Evolutionary conservation across 2,113 vertebrate genomes (phyloP), one percentile per base, ranked within the genome.

Genomic region (Thunnus maccoyii): DNA sequence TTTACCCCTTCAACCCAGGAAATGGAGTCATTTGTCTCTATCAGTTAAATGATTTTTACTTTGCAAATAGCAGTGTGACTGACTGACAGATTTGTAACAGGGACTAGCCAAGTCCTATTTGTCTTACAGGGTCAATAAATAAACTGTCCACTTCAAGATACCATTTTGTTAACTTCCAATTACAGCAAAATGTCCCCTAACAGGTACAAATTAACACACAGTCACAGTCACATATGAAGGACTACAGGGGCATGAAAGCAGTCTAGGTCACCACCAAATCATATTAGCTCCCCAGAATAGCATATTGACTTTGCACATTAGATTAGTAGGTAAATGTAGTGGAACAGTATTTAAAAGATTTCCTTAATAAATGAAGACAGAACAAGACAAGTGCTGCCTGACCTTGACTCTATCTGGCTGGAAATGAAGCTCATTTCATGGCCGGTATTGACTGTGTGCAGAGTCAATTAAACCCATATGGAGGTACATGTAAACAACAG

Each of bases 231-330:
- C 22, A 78, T 77, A 15, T 60, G 54, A 79, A 48, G 54, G 32
- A 74, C 64, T 67, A 16, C 36, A 22, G 62, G 30, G 46, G 72
- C 51, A 63, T 30, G 51, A 66, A 80, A 62, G 72, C 27, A 13
- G 25, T 48, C 18, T 14, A 36, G 76, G 86, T 86, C 75, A 79
- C 63, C 60, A 62, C 82, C 72, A 83, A 89, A 93, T 91, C 66
- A 68, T 76, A 86, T 91, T 89, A 89, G 41, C 52, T 79, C 82
- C 71, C 32, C 32, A 47, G 71, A 89, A 82, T 75, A 70, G 66
- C 80, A 79, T 91, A 93, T 93, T 90, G 92, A 90, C 89, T 87
- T 86, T 85, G 65, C 81, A 64, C 72, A 90, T 92, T 90, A 82
- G 81, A 92, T 92, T 88, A 92, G 85, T 41, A 63, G 82, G 78